Conservation (phyloP, 2,888 invertebrate species). For the Itoplectis maculator region DNA sequence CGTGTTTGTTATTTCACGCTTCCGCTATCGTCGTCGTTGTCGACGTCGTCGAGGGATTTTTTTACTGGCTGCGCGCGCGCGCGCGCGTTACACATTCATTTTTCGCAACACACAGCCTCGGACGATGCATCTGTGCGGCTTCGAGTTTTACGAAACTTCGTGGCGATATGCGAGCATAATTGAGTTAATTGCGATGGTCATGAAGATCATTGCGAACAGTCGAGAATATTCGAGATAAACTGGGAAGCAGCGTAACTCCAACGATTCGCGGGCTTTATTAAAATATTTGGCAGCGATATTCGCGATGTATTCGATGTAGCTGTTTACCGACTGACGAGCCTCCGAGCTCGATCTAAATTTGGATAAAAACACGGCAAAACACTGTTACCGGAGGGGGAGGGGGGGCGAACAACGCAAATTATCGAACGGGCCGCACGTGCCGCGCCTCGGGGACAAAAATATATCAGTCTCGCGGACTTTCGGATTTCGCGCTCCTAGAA, state of each 20-base stretch:
- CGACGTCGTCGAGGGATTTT: no score
- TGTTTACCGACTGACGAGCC: background rate
- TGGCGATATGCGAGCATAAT: no score
- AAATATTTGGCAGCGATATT: background rate
- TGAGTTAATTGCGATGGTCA: no score
- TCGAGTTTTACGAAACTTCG: no score
- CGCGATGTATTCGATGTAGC: background rate
- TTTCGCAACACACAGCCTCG: no score
- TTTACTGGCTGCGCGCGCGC: no score
- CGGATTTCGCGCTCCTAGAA: constrained; percentile 8
- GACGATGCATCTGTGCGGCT: no score
- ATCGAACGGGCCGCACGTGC: background rate
- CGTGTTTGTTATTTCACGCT: no score
- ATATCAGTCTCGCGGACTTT: background rate
- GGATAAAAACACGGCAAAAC: constrained; percentile 12
- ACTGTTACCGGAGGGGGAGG: background rate
- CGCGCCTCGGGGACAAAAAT: constrained; percentile 29
- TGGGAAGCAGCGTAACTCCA: background rate
- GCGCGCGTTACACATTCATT: no score
- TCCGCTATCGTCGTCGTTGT: no score
- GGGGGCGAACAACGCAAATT: background rate
- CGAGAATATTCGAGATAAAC: no score
- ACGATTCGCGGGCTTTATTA: background rate
- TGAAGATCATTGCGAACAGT: no score
- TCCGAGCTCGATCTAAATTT: background rate